Evolutionary conservation across 1,140 invertebrate species (phyloP), one percentile per base, ranked within the genome.

Genomic region (Microvelia longipes): DNA sequence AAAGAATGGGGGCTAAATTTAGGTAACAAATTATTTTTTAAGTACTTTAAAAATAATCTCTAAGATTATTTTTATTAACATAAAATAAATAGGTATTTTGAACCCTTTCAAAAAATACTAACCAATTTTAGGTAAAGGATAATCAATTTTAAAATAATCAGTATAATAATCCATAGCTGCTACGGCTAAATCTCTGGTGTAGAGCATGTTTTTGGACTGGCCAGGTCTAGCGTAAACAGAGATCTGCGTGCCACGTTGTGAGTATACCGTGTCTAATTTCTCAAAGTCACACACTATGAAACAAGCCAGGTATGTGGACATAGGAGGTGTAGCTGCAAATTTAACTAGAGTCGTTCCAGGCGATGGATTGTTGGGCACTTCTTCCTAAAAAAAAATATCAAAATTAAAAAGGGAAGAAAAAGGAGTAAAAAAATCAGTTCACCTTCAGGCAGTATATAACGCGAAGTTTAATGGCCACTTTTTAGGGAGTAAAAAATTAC

Each of bases 271-370:
- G 66, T 86, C 84, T 28, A 84, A 83, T 70, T 80, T 77, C 67
- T 82, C 81, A 80, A 96, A 97, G 77, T 97, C 92, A 72, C 93
- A 93, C 0, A 97, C 85, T 66, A 96, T 92, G 78, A 96, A 94
- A 75, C 91, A 93, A 0, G 88, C 86, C 1, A 96, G 79, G 76
- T 97, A 98, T 0, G 93, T 95, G 1, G 93, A 94, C 94, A 97
- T 97, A 19, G 87, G 87, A 0, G 91, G 87, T 69, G 90, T 92
- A 75, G 87, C 86, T 66, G 86, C 79, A 80, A 96, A 98, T n/a
- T 83, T 82, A 78, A 85, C 83, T 24, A 80, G 81, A 0, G 81
- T 81, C 19, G 82, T 75, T 66, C 81, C 81, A 5, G 63, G 25
- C 2, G 69, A 67, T 25, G 84, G 83, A 24, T 74, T 70, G 71